Conservation (phyloP, 1,140 invertebrate genomes). For the Sitophilus oryzae region DNA sequence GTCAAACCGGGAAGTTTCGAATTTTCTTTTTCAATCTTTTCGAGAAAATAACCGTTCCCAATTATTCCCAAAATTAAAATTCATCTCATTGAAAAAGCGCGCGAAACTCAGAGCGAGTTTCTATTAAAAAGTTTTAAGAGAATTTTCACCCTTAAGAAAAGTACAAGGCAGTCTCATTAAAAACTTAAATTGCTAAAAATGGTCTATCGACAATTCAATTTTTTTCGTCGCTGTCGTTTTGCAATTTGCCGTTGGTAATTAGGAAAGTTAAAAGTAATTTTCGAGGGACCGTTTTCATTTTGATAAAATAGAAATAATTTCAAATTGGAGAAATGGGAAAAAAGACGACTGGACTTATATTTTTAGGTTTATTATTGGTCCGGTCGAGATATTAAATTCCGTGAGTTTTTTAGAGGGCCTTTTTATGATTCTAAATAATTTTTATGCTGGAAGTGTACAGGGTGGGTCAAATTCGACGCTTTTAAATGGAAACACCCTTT, state of each 20-base stretch:
- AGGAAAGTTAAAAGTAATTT: not conserved
- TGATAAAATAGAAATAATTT: not conserved
- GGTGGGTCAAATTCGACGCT: too few relatives aligned
- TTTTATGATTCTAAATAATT: too few relatives aligned
- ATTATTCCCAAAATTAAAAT: slow-evolving; percentile 41
- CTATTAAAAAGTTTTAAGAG: slow-evolving; percentile 34
- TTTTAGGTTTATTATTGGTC: too few relatives aligned
- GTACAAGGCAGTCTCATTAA: slow-evolving; percentile 32
- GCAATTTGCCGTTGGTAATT: not conserved
- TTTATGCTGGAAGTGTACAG: too few relatives aligned
- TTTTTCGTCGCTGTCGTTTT: not conserved
- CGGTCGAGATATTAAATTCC: too few relatives aligned
- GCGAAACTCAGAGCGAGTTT: slow-evolving; percentile 31
- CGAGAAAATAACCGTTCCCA: slow-evolving; percentile 38
- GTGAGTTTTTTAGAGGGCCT: too few relatives aligned
- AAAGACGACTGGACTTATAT: too few relatives aligned
- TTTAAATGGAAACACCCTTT: too few relatives aligned
- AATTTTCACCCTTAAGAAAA: slow-evolving; percentile 34
- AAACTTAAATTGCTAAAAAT: slow-evolving; percentile 34
- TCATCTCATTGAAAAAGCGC: slow-evolving; percentile 37
- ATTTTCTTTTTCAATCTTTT: not conserved
- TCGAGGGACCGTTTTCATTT: not conserved
- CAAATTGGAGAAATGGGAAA: too few relatives aligned
- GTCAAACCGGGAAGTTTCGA: too few relatives aligned
- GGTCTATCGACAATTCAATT: slow-evolving; percentile 24